Evolutionary conservation across 1,140 invertebrate species (phyloP), one percentile per base, ranked within the genome.

Genomic region (Nebria ingens): DNA sequence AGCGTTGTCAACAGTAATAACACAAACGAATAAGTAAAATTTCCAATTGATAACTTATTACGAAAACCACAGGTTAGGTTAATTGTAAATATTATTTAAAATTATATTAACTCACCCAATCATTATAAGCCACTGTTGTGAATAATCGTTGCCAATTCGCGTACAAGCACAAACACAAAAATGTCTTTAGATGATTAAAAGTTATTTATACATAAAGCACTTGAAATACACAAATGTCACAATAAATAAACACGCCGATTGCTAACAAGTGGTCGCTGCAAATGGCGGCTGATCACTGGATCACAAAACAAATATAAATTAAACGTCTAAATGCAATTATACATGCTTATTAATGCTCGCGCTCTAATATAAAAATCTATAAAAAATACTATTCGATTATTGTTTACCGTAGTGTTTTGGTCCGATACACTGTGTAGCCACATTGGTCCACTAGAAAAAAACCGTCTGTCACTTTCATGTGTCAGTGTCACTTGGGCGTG

Each of bases 181-280:
- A 17, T 25, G 23, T 53, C 15, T 25, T 17, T 25, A 45, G 3
- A 12, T 12, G 15, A 17, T 6, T 45, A 12, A 4, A 6, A 12
- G 9, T 45, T 45, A 45, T 45, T 12, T 12, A 45, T 45, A 45
- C 40, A 45, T 45, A 45, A 45, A 45, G 40, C 40, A 45, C 40
- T 45, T 45, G 9, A 45, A 12, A 45, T 45, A 17, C 51, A 45
- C 13, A 52, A 56, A 56, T 54, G 42, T 56, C 19, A 56, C 56
- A 59, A 53, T 56, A 56, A 58, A 56, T 53, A 55, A 60, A 60
- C 59, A 60, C 59, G 59, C 58, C 54, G 56, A 17, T 25, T 58
- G 59, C 57, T 60, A 60, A 60, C 59, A 60, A 60, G 59, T 60
- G 59, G 59, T 60, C 57, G 57, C 22, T 45, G 29, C 57, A 60